Percentiles rank a stretch among this genome's conserved stretches.
phyloP scores from a whole-genome alignment of 2,113 vertebrate genomes.

The Cnemophilus loriae region DNA sequence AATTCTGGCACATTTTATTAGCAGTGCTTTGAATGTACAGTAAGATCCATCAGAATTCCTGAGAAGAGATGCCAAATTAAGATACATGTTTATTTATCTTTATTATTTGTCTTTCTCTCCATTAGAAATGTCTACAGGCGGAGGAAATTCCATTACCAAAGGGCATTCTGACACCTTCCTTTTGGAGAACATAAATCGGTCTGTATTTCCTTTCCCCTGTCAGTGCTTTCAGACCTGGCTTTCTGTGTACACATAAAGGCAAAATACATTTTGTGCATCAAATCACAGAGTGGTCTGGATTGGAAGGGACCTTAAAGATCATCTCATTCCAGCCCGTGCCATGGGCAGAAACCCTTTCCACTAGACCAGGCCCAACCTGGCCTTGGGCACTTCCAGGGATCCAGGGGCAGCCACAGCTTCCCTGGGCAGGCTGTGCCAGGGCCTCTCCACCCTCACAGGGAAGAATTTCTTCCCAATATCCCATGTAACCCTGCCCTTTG shows the following conservation, averaged over 20 bases:
- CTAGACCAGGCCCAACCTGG: no score
- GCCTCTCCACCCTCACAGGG: not conserved
- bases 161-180: conserved; percentile 78
- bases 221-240: not conserved
- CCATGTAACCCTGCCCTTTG: not conserved
- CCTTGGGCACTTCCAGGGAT: no score
- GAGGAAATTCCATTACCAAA: conserved; percentile 80
- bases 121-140: conserved; percentile 67
- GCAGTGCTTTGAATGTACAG: not conserved
- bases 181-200: conserved; percentile 79
- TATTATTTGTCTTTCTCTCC: not conserved
- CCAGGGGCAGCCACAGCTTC: not conserved
- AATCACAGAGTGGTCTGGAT: not conserved
- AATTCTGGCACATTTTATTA: not conserved
- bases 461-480: not conserved
- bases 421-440: not conserved
- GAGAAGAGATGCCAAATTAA: not conserved
- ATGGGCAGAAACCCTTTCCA: not conserved
- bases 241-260: not conserved
- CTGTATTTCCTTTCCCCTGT: not conserved
- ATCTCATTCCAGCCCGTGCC: not conserved
- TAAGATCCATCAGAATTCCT: not conserved
- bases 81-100: not conserved
- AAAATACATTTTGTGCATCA: not conserved
- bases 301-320: not conserved